phyloP scores from a whole-genome alignment of 2,888 invertebrate genomes.

The Tipula unca region DNA sequence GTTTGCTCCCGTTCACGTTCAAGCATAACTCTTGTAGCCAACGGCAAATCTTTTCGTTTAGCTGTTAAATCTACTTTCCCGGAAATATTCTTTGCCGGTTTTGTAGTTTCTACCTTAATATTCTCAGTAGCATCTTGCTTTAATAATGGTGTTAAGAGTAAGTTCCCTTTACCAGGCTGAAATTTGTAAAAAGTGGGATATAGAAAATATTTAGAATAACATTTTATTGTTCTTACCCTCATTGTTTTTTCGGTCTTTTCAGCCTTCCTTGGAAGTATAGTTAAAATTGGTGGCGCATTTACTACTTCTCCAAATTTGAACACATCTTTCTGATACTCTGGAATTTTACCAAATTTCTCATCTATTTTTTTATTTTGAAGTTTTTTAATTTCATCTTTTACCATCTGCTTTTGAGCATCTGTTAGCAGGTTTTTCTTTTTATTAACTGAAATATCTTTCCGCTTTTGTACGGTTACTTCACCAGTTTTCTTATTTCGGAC shows the following conservation, averaged over 20 bases:
- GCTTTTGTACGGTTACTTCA: conserved; percentile 41
- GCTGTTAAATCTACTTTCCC: conserved; percentile 41
- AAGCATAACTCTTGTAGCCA: conserved; percentile 48
- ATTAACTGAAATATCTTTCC: conserved; percentile 45
- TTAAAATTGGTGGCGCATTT: conserved; percentile 61
- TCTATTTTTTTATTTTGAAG: conserved; percentile 27
- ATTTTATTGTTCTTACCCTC: conserved; percentile 34
- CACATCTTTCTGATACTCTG: conserved; percentile 50
- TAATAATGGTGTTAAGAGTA: conserved; percentile 51
- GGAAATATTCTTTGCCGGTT: not conserved
- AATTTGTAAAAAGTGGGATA: conserved; percentile 29
- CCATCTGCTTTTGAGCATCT: conserved; percentile 36
- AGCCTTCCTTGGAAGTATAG: conserved; percentile 45
- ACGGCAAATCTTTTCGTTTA: conserved; percentile 53
- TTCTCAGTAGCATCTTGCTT: conserved; percentile 22
- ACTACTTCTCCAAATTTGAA: conserved; percentile 67
- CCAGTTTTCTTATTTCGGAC: conserved; percentile 47
- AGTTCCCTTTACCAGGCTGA: conserved; percentile 55
- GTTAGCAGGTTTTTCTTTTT: conserved; percentile 39
- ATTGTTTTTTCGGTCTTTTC: conserved; percentile 38
- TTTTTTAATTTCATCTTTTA: conserved; percentile 30
- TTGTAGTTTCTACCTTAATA: not conserved
- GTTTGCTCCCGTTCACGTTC: conserved; percentile 51
- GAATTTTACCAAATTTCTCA: conserved; percentile 26
- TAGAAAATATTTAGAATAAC: not conserved